Percentiles rank a stretch among this genome's conserved stretches.
Conservation (phyloP, 2,797 vertebrate species). For the Sorex maritimensis region DNA sequence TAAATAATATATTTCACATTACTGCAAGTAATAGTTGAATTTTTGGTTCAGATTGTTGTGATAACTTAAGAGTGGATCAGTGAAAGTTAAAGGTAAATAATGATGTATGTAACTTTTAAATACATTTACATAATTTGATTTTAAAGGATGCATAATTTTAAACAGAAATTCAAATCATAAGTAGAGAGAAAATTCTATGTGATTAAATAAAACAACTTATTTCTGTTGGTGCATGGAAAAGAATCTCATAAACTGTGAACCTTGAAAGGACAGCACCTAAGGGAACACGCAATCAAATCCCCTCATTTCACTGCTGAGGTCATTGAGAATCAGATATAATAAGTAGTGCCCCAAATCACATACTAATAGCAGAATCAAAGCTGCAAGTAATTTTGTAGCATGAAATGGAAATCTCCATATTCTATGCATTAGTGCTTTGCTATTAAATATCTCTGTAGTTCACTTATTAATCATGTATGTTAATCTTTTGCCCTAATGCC, state of each 20-base stretch:
- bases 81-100: not conserved
- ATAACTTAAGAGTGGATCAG: not conserved
- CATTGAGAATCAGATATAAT: conserved; percentile 22
- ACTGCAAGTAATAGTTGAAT: conserved; percentile 16
- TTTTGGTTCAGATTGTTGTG: not conserved
- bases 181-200: not conserved
- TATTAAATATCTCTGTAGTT: conserved; percentile 22
- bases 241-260: conserved; percentile 30
- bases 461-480: not conserved
- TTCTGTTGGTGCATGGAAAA: not conserved
- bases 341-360: not conserved
- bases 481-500: not conserved
- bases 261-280: not conserved
- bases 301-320: not conserved
- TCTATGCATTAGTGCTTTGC: not conserved
- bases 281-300: conserved; percentile 33
- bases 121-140: not conserved
- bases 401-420: not conserved
- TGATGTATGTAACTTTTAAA: not conserved
- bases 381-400: conserved; percentile 1
- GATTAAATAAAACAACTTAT: conserved; percentile 30
- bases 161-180: conserved; percentile 2
- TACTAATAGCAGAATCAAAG: conserved; percentile 6
- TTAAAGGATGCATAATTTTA: conserved; percentile 9
- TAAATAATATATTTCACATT: not conserved